phyloP scores from a whole-genome alignment of 2,797 vertebrate genomes.

The Peromyscus eremicus region DNA sequence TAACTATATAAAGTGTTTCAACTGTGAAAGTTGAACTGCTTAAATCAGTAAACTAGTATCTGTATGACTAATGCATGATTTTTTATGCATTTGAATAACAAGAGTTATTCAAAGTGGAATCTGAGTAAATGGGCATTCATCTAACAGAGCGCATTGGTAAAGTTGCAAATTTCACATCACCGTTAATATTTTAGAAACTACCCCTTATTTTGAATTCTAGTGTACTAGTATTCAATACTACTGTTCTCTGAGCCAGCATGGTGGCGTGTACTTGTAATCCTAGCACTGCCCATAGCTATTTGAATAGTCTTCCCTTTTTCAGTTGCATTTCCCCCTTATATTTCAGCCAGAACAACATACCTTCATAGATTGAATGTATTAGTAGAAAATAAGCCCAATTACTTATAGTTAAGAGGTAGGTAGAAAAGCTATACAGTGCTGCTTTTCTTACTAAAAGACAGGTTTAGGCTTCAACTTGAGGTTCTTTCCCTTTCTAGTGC shows the following conservation, averaged over 20 bases:
- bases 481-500: neutral
- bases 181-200: neutral
- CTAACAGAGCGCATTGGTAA: neutral
- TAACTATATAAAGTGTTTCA: neutral
- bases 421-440: neutral
- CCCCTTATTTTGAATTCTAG: neutral
- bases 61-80: neutral
- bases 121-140: neutral
- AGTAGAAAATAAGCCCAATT: conserved; percentile 13
- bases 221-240: conserved; percentile 28
- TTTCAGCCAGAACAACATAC: conserved; percentile 28
- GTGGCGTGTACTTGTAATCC: neutral
- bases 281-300: neutral
- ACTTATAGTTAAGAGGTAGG: neutral
- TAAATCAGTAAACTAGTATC: neutral
- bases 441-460: neutral
- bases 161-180: neutral
- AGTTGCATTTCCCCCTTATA: neutral
- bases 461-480: neutral
- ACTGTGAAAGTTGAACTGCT: neutral
- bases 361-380: neutral
- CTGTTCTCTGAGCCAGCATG: neutral
- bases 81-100: no score
- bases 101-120: neutral
- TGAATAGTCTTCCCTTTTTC: neutral